These are phyloP conservation scores for Pardalotus punctatus DNA, from an alignment of 2,113 vertebrate species.

Conservation along the genomic window DNA sequence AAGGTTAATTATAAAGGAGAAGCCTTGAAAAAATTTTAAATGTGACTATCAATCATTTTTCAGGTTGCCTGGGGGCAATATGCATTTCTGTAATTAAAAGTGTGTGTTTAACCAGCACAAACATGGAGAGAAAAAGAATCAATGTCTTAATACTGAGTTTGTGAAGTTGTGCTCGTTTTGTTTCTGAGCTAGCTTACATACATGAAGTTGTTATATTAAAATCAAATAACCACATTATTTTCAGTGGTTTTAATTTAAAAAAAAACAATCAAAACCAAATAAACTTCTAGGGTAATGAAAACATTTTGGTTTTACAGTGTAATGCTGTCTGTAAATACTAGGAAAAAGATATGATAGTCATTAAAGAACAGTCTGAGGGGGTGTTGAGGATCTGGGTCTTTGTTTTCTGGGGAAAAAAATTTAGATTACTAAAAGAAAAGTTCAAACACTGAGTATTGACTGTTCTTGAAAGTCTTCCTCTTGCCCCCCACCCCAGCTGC, in stretches of 20 bases:
- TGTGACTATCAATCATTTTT: neutral
- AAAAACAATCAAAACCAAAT: neutral
- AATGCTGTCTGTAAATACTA: neutral
- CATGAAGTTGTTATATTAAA: neutral
- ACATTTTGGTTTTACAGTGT: neutral
- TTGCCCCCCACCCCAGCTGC: too few species aligned
- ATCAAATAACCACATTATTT: neutral
- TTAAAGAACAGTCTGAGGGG: neutral
- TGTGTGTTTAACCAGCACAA: neutral
- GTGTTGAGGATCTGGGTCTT: neutral
- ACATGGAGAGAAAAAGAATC: neutral
- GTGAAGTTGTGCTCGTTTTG: neutral
- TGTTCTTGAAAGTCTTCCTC: neutral
- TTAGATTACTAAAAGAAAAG: neutral
- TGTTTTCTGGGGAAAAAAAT: neutral
- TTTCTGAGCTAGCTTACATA: neutral
- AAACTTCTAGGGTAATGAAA: neutral
- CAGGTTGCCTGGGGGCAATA: neutral
- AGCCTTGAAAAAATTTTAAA: constrained; percentile 32
- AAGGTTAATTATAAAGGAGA: constrained; percentile 6
- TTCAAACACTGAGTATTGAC: neutral
- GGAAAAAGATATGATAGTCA: neutral
- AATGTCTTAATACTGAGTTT: neutral
- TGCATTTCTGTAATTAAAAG: constrained; percentile 28
- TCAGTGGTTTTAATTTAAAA: neutral